Evolutionary conservation across 2,888 invertebrate genomes (phyloP).

Genomic region (Zhuqinia jingwanae): DNA sequence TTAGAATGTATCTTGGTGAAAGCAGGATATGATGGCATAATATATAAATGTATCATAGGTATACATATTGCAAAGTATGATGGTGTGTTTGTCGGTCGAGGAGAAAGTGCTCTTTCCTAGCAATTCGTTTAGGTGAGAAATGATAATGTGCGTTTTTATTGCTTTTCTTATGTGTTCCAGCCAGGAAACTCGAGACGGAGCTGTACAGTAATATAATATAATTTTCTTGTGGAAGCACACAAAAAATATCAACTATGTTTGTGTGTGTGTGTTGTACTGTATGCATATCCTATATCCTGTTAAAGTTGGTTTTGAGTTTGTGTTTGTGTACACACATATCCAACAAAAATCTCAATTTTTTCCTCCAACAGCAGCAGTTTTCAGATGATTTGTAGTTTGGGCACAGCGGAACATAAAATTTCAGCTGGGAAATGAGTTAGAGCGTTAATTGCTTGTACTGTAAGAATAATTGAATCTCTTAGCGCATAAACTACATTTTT

Average conservation of each 20-base stretch:
- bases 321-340: conserved; percentile 6
- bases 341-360: conserved; percentile 15
- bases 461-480: conserved; percentile 64
- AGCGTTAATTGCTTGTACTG: conserved; percentile 61
- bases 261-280: not conserved
- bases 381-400: conserved; percentile 62
- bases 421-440: conserved; percentile 63
- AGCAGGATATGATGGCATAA: not conserved
- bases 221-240: conserved; percentile 39
- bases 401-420: conserved; percentile 53
- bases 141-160: conserved; percentile 77
- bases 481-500: not conserved
- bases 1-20: conserved; percentile 1
- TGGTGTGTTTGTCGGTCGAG: conserved; percentile 4
- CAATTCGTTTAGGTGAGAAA: conserved; percentile 68
- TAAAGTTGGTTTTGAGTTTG: no score
- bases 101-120: conserved; percentile 53
- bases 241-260: conserved; percentile 28
- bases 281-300: no score
- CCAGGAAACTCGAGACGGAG: conserved; percentile 23
- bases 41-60: not conserved
- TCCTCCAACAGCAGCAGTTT: not conserved
- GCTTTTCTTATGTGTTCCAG: conserved; percentile 61
- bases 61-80: not conserved
- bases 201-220: conserved; percentile 8